Conservation (phyloP, 1,140 invertebrate species). For the Musca vetustissima region DNA sequence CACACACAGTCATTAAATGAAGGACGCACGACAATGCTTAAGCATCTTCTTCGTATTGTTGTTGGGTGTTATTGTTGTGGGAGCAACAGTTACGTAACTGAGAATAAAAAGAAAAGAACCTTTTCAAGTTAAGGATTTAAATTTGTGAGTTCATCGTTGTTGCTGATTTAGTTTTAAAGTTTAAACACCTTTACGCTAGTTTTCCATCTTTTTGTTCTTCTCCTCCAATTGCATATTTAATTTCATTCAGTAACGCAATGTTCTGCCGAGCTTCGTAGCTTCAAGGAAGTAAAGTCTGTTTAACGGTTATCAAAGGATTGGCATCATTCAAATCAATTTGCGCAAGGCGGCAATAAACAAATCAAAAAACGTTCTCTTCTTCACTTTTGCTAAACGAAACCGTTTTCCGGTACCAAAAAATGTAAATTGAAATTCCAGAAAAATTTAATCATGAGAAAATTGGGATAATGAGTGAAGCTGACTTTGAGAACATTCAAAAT, state of each 20-base stretch:
- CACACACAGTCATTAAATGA: neutral
- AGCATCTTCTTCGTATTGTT: conserved; percentile 37
- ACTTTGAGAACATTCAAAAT: no score
- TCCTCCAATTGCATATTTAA: conserved; percentile 5
- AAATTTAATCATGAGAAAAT: no score
- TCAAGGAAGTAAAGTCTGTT: neutral
- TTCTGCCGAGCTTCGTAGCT: no score
- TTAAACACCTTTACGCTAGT: conserved; percentile 8
- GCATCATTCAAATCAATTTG: no score
- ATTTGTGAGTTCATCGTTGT: neutral
- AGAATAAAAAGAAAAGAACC: conserved; percentile 10
- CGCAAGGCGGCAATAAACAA: no score
- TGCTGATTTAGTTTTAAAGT: neutral
- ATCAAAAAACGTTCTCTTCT: no score
- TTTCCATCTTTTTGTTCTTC: no score
- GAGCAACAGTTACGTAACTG: conserved; percentile 38
- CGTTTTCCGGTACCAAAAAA: no score
- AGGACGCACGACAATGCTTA: conserved; percentile 10
- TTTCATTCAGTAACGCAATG: conserved; percentile 25
- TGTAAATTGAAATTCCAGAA: no score
- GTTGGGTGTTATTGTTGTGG: conserved; percentile 42
- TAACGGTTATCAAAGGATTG: no score
- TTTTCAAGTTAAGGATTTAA: conserved; percentile 27
- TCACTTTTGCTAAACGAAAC: no score
- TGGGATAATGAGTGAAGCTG: no score